phyloP scores from a whole-genome alignment of 2,113 vertebrate species.

The Gavia stellata region DNA sequence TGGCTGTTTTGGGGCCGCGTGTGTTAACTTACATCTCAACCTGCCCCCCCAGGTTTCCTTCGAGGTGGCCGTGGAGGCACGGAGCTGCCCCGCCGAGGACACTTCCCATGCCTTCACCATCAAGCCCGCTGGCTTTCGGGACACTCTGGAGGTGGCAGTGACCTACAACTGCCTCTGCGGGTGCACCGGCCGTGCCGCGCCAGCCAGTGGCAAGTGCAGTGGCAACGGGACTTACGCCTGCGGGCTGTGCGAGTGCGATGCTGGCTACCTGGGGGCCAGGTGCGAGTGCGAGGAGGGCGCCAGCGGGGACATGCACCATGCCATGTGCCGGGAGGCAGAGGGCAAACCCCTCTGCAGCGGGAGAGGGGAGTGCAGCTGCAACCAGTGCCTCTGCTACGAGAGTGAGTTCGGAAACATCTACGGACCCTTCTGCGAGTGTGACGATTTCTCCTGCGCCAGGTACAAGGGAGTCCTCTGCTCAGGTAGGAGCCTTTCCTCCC shows the following conservation, averaged over 20 bases:
- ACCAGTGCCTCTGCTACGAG: constrained; percentile 92
- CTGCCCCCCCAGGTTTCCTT: constrained; percentile 78
- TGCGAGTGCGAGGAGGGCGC: constrained; percentile 93
- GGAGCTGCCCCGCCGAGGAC: constrained; percentile 76
- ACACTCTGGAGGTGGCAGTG: constrained; percentile 83
- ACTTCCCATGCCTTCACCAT: constrained; percentile 80
- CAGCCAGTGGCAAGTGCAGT: constrained; percentile 82
- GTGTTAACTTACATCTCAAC: neutral
- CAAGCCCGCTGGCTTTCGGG: constrained; percentile 92
- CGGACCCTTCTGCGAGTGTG: constrained; percentile 92
- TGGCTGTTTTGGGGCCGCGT: rapidly evolving
- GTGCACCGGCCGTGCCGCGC: constrained; percentile 69
- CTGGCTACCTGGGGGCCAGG: constrained; percentile 83
- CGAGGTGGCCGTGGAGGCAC: constrained; percentile 84
- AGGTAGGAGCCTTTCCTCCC: constrained; percentile 74
- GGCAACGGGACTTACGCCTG: constrained; percentile 84
- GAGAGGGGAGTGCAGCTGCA: constrained; percentile 93
- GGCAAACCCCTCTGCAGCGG: constrained; percentile 93
- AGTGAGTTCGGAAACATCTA: constrained; percentile 97
- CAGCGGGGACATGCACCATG: constrained; percentile 69
- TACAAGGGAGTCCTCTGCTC: constrained; percentile 95
- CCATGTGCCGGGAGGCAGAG: constrained; percentile 86
- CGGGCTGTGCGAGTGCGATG: constrained; percentile 84
- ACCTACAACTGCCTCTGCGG: constrained; percentile 84
- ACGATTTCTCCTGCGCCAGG: constrained; percentile 94